Conservation (phyloP, 2,113 vertebrate genomes). For the Polyodon spathula region DNA sequence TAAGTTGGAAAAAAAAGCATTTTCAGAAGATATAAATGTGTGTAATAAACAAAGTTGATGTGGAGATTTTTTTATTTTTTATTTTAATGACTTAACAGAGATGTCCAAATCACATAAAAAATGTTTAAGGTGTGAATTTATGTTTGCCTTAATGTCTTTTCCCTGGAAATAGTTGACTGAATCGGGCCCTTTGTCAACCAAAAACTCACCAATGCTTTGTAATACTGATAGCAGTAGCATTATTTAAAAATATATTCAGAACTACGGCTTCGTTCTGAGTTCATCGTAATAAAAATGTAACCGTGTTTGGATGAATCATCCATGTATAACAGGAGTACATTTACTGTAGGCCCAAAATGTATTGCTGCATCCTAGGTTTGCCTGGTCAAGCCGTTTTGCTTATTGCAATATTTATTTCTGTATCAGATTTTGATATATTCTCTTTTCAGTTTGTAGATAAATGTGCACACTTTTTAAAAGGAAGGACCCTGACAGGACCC, state of each 20-base stretch:
- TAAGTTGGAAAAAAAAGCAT: no score
- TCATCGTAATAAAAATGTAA: no score
- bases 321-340: neutral
- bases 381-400: no score
- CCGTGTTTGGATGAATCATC: neutral
- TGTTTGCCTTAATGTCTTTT: slow-evolving; percentile 99
- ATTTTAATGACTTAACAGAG: no score
- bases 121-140: slow-evolving; percentile 95
- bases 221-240: no score
- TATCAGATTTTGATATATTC: slow-evolving; percentile 4
- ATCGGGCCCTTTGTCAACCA: slow-evolving; percentile 87
- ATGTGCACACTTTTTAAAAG: slow-evolving; percentile 79
- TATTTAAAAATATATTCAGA: no score
- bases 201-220: slow-evolving; percentile 24
- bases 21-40: no score
- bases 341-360: neutral
- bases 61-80: no score
- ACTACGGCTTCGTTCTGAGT: no score
- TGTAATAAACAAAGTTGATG: no score
- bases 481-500: slow-evolving; percentile 75
- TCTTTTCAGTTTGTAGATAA: slow-evolving; percentile 90
- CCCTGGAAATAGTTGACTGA: slow-evolving; percentile 81
- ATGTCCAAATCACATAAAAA: slow-evolving; percentile 67
- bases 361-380: neutral
- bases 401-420: neutral